Conservation (phyloP, 2,113 vertebrate genomes). For the Callospermophilus lateralis region DNA sequence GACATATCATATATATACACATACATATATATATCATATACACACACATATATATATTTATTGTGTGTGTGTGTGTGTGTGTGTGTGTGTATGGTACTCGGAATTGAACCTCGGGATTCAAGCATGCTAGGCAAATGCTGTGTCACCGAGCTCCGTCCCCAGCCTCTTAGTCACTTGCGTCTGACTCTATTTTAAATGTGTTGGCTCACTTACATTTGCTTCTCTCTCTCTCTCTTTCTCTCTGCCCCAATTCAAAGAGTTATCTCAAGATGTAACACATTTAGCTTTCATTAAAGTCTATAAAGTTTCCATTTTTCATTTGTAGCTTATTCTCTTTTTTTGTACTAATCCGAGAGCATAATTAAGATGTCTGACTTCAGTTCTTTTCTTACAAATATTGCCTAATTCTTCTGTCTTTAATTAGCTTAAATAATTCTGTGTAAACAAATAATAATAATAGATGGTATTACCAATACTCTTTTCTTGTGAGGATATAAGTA, state of each 20-base stretch:
- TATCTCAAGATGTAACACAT: conserved; percentile 73
- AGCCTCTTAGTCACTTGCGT: conserved; percentile 64
- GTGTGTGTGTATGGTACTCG: too few relatives aligned
- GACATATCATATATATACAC: too few relatives aligned
- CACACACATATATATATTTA: too few relatives aligned
- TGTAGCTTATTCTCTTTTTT: conserved; percentile 64
- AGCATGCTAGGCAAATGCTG: too few relatives aligned
- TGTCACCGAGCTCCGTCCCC: too few relatives aligned
- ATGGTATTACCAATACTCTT: background rate
- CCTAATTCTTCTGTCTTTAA: conserved; percentile 62
- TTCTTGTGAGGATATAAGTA: conserved; percentile 39
- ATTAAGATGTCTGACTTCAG: conserved; percentile 79
- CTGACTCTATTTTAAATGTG: conserved; percentile 76
- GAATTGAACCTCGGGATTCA: too few relatives aligned
- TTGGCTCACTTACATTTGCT: conserved; percentile 20
- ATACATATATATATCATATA: too few relatives aligned
- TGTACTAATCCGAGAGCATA: conserved; percentile 77
- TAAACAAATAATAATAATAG: conserved; percentile 73
- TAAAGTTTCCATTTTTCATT: conserved; percentile 61
- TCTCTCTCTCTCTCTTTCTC: conserved; percentile 1
- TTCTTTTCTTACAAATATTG: conserved; percentile 67
- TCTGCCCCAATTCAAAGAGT: conserved; percentile 68
- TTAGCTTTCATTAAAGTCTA: conserved; percentile 72
- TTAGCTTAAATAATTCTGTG: conserved; percentile 64
- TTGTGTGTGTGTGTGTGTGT: too few relatives aligned